Conservation (phyloP, 2,797 vertebrate genomes). For the Danio aesculapii region DNA sequence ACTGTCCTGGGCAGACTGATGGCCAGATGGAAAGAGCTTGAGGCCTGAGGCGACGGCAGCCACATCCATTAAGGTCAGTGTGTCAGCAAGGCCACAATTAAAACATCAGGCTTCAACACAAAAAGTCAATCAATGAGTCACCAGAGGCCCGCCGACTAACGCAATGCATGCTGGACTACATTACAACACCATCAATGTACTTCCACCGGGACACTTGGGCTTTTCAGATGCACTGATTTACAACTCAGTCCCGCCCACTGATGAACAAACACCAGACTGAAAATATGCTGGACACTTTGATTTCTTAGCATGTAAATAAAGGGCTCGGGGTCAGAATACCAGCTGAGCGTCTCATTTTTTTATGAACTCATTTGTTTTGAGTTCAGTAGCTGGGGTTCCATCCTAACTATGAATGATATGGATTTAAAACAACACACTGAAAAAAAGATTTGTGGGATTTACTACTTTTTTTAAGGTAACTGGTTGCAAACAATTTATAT, state of each 20-base stretch:
- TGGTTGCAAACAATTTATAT: too few species aligned
- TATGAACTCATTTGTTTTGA: too few species aligned
- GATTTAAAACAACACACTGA: too few species aligned
- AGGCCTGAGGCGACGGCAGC: constrained; percentile 73
- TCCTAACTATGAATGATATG: too few species aligned
- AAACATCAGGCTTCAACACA: constrained; percentile 66
- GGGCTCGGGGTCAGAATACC: constrained; percentile 62
- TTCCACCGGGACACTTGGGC: constrained; percentile 2
- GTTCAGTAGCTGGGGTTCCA: too few species aligned
- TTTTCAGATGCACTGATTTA: constrained; percentile 43
- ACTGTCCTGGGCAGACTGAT: constrained; percentile 25
- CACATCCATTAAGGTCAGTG: constrained; percentile 79
- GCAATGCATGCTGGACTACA: constrained; percentile 59
- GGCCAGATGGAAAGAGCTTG: constrained; percentile 61
- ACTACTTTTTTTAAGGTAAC: too few species aligned
- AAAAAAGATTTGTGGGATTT: too few species aligned
- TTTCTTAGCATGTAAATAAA: constrained; percentile 47
- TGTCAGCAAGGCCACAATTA: constrained; percentile 79
- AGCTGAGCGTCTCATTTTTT: constrained; percentile 34
- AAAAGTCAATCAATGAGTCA: constrained; percentile 73
- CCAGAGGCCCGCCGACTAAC: constrained; percentile 54
- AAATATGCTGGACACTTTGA: constrained; percentile 6
- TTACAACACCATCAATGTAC: constrained; percentile 29
- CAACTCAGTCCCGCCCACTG: not conserved
- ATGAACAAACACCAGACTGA: not conserved